Evolutionary conservation across 2,888 invertebrate genomes (phyloP), one percentile per base, ranked within the genome.

Genomic region (Acanthosepion esculentum): DNA sequence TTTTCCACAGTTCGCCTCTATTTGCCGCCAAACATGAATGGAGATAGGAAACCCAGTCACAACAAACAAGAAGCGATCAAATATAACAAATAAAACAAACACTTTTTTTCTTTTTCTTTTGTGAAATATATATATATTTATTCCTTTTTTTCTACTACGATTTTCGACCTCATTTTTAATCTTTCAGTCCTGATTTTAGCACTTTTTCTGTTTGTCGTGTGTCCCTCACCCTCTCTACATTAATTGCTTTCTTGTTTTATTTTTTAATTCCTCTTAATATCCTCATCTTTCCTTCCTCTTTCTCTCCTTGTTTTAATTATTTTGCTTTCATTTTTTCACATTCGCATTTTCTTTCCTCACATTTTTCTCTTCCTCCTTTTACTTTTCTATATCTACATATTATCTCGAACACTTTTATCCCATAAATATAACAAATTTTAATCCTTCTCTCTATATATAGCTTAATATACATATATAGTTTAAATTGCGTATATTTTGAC

Each of bases 11-110:
- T 78, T 15, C 10, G 10, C 15, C 2, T 4, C 20, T 78, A 78
- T 78, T 78, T 78, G 78, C 78, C 78, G n/a, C 78, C 78, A 78
- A 33, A 78, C 78, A 78, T 78, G n/a, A 78, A 78, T 78, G n/a
- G 78, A n/a, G 78, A 78, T 78, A n/a, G n/a, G 15, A 78, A 78
- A n/a, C n/a, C 78, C 78, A 33, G 78, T 33, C 23, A 78, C 78
- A n/a, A n/a, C n/a, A 78, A 78, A 78, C 78, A 78, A 0, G 0
- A 78, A 78, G 78, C 12, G 78, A 18, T 33, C 78, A 33, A 78
- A 78, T 78, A 78, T 78, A 78, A 78, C 78, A 33, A 78, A n/a
- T 78, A 5, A 78, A 33, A 33, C n/a, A 78, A 78, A n/a, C 78
- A 78, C 10, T 7, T 10, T 78, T 12, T n/a, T 33, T 10, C 10